Conservation (phyloP, 2,888 invertebrate species). For the Emesis furor region DNA sequence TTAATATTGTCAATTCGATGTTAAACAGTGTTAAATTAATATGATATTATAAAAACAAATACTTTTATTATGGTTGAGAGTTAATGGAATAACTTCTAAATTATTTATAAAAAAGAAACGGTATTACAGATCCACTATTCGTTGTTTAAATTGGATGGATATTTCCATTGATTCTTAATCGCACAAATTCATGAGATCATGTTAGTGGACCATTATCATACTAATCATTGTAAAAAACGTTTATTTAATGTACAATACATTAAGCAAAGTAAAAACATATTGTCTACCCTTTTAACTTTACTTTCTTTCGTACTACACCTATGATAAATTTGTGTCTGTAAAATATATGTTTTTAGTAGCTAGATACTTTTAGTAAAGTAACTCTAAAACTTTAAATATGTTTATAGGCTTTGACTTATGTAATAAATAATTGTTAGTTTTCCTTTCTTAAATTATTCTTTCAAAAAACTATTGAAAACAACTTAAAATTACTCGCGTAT, state of each 20-base stretch:
- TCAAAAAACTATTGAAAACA: no score
- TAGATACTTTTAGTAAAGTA: no score
- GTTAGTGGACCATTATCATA: not conserved
- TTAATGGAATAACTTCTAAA: not conserved
- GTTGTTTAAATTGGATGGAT: not conserved
- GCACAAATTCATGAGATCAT: not conserved
- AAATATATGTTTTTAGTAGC: no score
- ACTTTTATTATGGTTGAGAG: not conserved
- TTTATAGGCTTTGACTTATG: no score
- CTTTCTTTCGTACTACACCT: no score
- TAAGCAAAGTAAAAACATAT: no score
- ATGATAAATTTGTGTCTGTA: no score
- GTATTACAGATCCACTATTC: not conserved
- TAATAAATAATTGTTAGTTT: no score
- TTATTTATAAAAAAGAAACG: not conserved
- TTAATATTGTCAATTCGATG: conserved; percentile 8
- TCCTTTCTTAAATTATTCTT: no score
- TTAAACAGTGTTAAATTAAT: not conserved
- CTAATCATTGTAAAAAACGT: not conserved
- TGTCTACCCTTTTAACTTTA: no score
- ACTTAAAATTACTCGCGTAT: no score
- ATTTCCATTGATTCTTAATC: not conserved
- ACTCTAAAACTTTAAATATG: no score
- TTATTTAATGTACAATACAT: not conserved
- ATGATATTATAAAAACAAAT: not conserved